These are phyloP conservation scores for Cataglyphis albicans DNA, from an alignment of 2,888 invertebrate genomes.

Conservation along the genomic window DNA sequence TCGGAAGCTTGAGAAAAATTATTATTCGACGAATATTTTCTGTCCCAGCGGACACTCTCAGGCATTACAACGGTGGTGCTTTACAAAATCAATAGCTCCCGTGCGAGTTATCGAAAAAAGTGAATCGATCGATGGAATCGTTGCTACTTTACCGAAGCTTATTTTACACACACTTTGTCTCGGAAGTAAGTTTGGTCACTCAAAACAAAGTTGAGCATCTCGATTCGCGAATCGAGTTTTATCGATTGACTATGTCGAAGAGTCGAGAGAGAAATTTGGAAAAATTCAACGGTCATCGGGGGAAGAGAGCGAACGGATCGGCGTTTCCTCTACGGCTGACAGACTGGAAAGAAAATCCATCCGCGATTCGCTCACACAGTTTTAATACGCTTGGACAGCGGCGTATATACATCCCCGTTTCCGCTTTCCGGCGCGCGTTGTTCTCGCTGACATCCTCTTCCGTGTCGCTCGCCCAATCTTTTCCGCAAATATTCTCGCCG, in stretches of 20 bases:
- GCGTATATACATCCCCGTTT: constrained; percentile 67
- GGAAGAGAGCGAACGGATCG: constrained; percentile 17
- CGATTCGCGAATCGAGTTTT: not conserved
- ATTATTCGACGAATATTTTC: constrained; percentile 17
- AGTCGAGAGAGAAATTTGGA: constrained; percentile 34
- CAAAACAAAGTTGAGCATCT: not conserved
- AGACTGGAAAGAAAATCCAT: constrained; percentile 64
- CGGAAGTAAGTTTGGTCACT: constrained; percentile 28
- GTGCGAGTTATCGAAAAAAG: not conserved
- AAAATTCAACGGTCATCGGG: constrained; percentile 6
- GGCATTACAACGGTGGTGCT: not conserved
- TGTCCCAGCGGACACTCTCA: not conserved
- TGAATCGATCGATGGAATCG: constrained; percentile 36
- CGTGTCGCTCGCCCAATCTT: constrained; percentile 41
- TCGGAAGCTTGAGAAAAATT: not conserved
- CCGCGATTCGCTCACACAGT: constrained; percentile 61
- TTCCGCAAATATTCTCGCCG: constrained; percentile 60
- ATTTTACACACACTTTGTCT: constrained; percentile 6
- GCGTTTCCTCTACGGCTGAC: constrained; percentile 43
- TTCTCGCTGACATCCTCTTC: constrained; percentile 29
- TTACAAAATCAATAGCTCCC: constrained; percentile 21
- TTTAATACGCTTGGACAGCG: constrained; percentile 67
- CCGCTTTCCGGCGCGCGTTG: constrained; percentile 65
- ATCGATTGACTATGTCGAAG: not conserved
- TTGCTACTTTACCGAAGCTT: not conserved